Evolutionary conservation across 2,113 vertebrate species (phyloP).

Genomic region (Neotoma lepida): DNA sequence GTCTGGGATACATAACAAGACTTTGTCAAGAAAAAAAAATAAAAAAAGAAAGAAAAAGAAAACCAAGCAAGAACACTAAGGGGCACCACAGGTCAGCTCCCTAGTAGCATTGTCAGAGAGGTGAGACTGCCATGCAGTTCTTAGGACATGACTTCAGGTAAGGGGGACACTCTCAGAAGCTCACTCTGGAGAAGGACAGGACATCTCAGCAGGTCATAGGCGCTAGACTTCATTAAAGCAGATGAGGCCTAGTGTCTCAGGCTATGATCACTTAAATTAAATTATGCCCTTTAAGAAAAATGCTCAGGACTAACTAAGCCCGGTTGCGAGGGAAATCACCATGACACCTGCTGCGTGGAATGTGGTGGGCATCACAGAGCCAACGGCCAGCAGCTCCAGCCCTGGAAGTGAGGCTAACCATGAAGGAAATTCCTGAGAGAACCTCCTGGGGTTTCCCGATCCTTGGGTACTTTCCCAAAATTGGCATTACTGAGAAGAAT

Average conservation of each 20-base stretch:
- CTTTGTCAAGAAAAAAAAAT: background rate
- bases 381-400: background rate
- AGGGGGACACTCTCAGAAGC: background rate
- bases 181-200: background rate
- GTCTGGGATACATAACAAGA: background rate
- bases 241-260: background rate
- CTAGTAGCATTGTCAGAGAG: background rate
- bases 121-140: background rate
- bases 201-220: background rate
- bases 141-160: rapidly evolving
- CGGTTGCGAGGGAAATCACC: background rate
- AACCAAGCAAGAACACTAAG: background rate
- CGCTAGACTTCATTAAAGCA: background rate
- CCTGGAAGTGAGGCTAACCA: no score
- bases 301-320: background rate
- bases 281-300: background rate
- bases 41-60: background rate
- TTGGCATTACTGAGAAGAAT: background rate
- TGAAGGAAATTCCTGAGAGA: background rate
- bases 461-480: background rate
- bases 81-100: background rate
- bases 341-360: background rate
- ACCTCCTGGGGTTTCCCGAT: background rate
- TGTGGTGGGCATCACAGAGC: rapidly evolving
- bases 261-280: slow-evolving; percentile 1